A percentile compares a stretch with the other conserved stretches of the same genome.
Conservation (phyloP, 1,140 invertebrate genomes). For the Stegodyphus dumicola region DNA sequence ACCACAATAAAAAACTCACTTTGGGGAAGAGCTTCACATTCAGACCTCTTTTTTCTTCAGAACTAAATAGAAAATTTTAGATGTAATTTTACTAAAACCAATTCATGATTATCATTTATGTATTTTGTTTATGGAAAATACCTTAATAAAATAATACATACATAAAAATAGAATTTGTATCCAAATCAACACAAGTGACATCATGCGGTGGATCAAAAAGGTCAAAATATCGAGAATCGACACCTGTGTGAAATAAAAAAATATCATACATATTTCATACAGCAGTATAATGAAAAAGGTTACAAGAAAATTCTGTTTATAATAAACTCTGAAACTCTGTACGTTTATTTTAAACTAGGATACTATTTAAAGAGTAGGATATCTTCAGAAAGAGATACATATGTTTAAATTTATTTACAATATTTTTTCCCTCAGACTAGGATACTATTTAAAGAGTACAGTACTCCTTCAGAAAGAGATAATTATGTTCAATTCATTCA, state of each 20-base stretch:
- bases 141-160: slow-evolving; percentile 67
- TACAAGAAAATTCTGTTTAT: no score
- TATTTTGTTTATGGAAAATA: background rate
- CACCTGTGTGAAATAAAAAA: slow-evolving; percentile 63
- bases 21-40: slow-evolving; percentile 89
- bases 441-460: no score
- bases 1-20: slow-evolving; percentile 13
- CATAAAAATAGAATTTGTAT: slow-evolving; percentile 87
- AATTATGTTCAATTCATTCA: no score
- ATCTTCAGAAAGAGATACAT: no score
- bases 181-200: slow-evolving; percentile 97
- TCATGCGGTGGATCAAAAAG: slow-evolving; percentile 95
- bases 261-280: no score
- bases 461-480: no score
- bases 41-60: slow-evolving; percentile 87
- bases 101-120: background rate
- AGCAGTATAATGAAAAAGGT: no score
- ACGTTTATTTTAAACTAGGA: no score
- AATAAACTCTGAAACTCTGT: no score
- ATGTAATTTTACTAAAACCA: background rate
- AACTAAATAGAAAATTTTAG: slow-evolving; percentile 71
- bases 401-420: no score
- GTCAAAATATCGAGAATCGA: slow-evolving; percentile 92
- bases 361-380: no score
- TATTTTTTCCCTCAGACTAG: no score